Evolutionary conservation across 2,797 vertebrate genomes (phyloP), one percentile per base, ranked within the genome.

Genomic region (Sebastes goodei): DNA sequence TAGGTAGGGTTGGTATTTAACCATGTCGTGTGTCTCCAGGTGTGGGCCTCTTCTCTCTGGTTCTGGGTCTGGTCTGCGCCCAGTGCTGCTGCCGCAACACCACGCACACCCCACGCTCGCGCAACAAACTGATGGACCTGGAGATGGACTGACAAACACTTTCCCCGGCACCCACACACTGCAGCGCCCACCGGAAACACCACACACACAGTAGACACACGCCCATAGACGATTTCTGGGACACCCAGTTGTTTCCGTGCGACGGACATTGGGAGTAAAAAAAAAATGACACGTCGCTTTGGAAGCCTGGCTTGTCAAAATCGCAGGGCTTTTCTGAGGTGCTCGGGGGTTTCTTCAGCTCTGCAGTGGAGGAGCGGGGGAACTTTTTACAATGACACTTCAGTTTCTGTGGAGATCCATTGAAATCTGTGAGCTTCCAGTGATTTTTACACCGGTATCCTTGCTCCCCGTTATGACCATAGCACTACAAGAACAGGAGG

Each of bases 21-120:
- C 29, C 20, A 3, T 52, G 23, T 59, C 1, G 2, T 79, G 38
- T 78, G 7, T 83, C 64, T 73, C 1, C 86, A 95, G 94, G 92
- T 63, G 96, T 97, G 33, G 98, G 97, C 20, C 92, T 99, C 70
- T 93, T 99, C 69, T 98, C 98, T 20, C 96, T 98, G 83, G 94
- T 99, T 20, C 96, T 99, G 79, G 98, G 98, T 23, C 96, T 98
- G 86, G 95, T 98, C 69, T 98, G 96, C 82, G 96, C 97, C 49
- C 97, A 96, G 53, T 98, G 97, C 96, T 99, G 98, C 91, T 98
- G 97, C 95, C 97, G 97, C 81, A 95, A 94, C 85, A 84, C 88
- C 2, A n/a, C 85, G 0, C 88, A 94, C 84, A 93, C 93, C 0
- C 93, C 95, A 0, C 96, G 97, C 55, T 97, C 97, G 8, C 96